Evolutionary conservation across 2,888 invertebrate genomes (phyloP).

Genomic region (Polydesmus complanatus): DNA sequence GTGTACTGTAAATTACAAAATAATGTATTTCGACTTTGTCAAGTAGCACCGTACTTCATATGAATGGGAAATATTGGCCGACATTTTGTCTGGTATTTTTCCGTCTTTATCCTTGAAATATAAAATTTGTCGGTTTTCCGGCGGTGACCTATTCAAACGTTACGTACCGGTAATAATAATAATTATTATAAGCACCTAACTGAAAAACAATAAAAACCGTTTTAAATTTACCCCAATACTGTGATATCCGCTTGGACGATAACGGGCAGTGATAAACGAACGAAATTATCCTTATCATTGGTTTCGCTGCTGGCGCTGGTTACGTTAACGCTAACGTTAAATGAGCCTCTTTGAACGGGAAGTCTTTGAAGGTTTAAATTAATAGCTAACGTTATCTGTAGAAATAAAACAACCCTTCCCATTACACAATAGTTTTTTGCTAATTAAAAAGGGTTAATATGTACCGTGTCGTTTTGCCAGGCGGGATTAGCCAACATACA

Average conservation of each 20-base stretch:
- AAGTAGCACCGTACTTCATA: constrained; percentile 4
- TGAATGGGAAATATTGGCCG: constrained; percentile 2
- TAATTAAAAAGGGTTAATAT: no score
- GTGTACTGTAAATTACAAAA: neutral
- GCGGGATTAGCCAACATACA: constrained; percentile 12
- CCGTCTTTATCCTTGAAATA: constrained; percentile 3
- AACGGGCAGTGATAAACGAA: no score
- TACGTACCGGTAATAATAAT: no score
- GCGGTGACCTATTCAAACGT: constrained; percentile 1
- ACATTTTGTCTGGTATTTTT: neutral
- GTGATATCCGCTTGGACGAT: no score
- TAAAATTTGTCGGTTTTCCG: constrained; percentile 7
- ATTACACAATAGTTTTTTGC: neutral
- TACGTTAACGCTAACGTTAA: neutral
- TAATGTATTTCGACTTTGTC: neutral
- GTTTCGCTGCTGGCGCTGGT: constrained; percentile 8
- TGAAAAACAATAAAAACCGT: no score
- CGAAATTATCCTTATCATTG: no score
- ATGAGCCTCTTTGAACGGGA: neutral
- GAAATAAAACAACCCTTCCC: neutral
- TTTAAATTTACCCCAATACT: no score
- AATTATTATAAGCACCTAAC: no score
- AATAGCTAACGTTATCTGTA: neutral
- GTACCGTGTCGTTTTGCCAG: constrained; percentile 2
- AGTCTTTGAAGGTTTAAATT: constrained; percentile 2